Base-by-base conservation (phyloP, 2,113 vertebrate genomes). In the Paramisgurnus dabryanus region DNA sequence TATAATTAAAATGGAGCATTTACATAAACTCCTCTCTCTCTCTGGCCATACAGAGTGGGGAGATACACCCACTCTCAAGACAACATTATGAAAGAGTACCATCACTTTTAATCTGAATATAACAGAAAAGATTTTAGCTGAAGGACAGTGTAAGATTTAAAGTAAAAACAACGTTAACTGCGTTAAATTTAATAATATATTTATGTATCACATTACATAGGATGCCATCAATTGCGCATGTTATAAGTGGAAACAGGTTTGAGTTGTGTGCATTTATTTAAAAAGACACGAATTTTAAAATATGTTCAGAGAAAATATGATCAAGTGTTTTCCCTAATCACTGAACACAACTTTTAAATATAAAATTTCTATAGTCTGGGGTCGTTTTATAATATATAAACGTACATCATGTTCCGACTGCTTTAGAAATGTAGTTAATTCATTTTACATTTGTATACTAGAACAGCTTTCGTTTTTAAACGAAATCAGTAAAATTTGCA, bases 1-100 rank as follows among this genome's bases (percentile, higher is more conserved):
- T 82, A 89, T 90, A 92, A 93, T 91, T 87, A 80, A 93, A 94
- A 91, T 88, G 91, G 87, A 80, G 77, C 85, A 95, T 95, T 96
- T 94, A 90, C 93, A 93, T 92, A 92, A 91, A 92, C 67, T 82
- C 85, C 18, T 27, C 27, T 87, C 85, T 68, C 66, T 68, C 53
- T 82, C 76, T 79, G 66, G 34, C 67, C 27, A 79, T 40, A 70
- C 39, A 6, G 78, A 70, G 78, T 45, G 17, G 27, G 53, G 49
- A 79, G 70, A 83, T 80, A 76, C 79, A 74, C 83, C 80, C 83
- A 81, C 83, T 82, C 64, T 53, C 67, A 80, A 75, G 43, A 75
- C 57, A 63, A 63, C 69, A 17, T 18, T 50, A 73, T 45, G 22
- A 22, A 22, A 22, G 22, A 61, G 55, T 60, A 22, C 22, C 40